Evolutionary conservation across 1,140 invertebrate genomes (phyloP).

Genomic region (Acromyrmex heyeri): DNA sequence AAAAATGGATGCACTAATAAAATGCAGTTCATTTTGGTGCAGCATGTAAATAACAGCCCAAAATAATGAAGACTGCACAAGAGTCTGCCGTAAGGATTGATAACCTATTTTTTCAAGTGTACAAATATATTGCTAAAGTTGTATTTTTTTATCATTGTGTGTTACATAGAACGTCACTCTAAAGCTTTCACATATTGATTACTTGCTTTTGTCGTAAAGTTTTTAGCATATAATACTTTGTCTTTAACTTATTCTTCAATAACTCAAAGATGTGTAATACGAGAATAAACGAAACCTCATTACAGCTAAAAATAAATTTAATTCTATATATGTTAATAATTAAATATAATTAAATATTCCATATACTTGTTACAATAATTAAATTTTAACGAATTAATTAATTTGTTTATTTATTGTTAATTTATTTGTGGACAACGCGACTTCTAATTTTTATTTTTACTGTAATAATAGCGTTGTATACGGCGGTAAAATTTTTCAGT

Average conservation of each 20-base stretch:
- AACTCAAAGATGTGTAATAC: not conserved
- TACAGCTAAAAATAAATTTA: too few relatives aligned
- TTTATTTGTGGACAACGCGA: conserved; percentile 1
- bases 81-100: not conserved
- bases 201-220: not conserved
- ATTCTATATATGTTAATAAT: too few relatives aligned
- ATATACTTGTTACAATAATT: too few relatives aligned
- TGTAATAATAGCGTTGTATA: not conserved
- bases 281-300: not conserved
- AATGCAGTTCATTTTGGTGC: conserved; percentile 79
- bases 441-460: not conserved
- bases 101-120: not conserved
- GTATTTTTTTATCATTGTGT: not conserved
- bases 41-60: conserved; percentile 85
- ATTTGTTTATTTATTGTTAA: not conserved
- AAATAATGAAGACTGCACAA: conserved; percentile 76
- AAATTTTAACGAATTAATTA: not conserved
- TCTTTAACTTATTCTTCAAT: not conserved
- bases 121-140: conserved; percentile 1
- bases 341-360: too few relatives aligned
- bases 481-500: not conserved
- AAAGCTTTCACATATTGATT: not conserved
- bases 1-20: conserved; percentile 80
- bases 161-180: not conserved
- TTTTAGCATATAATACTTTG: not conserved